A percentile compares a stretch with the other conserved stretches of the same genome.
These are phyloP conservation scores for Mamestra configurata DNA, from an alignment of 1,140 invertebrate species.

Conservation along the genomic window DNA sequence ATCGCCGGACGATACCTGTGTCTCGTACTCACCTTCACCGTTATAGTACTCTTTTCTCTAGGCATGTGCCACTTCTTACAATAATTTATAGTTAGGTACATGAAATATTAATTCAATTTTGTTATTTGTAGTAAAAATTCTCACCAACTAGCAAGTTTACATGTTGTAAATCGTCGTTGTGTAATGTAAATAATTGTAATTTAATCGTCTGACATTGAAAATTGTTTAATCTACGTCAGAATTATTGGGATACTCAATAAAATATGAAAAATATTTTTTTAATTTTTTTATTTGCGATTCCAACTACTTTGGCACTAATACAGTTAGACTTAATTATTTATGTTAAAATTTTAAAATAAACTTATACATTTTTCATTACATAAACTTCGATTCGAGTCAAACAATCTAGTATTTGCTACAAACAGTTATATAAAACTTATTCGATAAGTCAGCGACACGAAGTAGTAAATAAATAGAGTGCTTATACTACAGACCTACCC, in stretches of 20 bases:
- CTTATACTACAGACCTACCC: too few relatives aligned
- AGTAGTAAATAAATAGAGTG: too few relatives aligned
- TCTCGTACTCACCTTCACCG: conserved; percentile 89
- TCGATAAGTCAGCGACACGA: too few relatives aligned
- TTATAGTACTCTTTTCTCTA: conserved; percentile 90
- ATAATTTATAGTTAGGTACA: conserved; percentile 59
- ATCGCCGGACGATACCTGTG: conserved; percentile 91
- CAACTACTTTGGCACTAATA: conserved; percentile 44
- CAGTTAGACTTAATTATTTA: neutral
- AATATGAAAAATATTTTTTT: conserved; percentile 25
- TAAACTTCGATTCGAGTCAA: too few relatives aligned
- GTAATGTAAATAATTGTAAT: conserved; percentile 19
- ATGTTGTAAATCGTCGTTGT: neutral
- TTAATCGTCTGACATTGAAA: neutral
- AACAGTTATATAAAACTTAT: too few relatives aligned
- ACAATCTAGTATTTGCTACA: too few relatives aligned
- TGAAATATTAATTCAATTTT: neutral
- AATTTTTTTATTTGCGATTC: conserved; percentile 31
- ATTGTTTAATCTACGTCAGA: neutral
- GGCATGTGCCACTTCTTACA: conserved; percentile 90
- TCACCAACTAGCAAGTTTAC: neutral
- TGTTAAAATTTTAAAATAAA: conserved; percentile 7
- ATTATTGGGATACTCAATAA: conserved; percentile 25
- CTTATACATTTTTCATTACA: neutral
- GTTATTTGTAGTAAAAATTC: conserved; percentile 8